Conservation (phyloP, 2,113 vertebrate species). For the Pachycephala philippinensis region DNA sequence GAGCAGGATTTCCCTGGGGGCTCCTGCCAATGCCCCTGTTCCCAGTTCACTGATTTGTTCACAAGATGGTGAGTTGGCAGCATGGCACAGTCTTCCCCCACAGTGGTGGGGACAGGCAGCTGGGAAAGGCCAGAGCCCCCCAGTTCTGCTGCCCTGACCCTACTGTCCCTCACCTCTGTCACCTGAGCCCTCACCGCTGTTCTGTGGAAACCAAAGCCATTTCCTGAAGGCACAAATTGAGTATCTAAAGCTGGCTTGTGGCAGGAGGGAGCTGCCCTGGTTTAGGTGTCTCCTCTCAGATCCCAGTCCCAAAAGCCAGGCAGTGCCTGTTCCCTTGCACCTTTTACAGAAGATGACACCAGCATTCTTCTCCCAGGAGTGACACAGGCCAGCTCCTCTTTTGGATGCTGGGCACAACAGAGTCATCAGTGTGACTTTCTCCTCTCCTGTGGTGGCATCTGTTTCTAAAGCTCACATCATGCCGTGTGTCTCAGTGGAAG, state of each 20-base stretch:
- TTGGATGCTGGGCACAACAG: background rate
- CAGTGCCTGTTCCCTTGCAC: background rate
- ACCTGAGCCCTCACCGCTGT: background rate
- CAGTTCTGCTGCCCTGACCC: background rate
- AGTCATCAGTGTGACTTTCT: background rate
- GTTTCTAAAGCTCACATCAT: background rate
- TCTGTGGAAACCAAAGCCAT: rapidly evolving
- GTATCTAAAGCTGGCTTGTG: background rate
- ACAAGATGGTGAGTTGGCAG: rapidly evolving
- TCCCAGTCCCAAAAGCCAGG: background rate
- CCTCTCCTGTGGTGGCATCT: background rate
- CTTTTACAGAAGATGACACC: background rate
- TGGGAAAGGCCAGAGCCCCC: background rate
- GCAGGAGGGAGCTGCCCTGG: background rate
- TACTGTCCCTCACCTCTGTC: background rate
- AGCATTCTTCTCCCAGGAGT: background rate
- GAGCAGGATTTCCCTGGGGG: too few species aligned
- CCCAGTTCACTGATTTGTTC: background rate
- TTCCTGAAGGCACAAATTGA: background rate
- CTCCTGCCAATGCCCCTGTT: background rate
- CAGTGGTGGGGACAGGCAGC: background rate
- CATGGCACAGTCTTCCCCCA: background rate
- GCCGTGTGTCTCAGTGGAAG: background rate
- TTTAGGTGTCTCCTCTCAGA: background rate
- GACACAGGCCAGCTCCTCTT: background rate